Conservation (phyloP, 2,888 invertebrate species). For the Apotomis capreana region DNA sequence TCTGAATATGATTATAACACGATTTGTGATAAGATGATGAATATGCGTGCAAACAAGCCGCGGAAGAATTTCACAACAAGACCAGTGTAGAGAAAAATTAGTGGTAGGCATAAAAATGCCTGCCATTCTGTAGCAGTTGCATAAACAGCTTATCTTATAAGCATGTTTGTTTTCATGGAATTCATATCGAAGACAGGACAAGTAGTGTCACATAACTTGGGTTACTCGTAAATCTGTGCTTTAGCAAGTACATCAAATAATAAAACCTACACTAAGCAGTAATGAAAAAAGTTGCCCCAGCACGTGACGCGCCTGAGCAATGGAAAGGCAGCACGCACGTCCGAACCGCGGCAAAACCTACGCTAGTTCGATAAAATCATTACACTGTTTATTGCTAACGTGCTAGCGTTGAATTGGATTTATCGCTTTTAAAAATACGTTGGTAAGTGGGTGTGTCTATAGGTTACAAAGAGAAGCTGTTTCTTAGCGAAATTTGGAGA, state of each 20-base stretch:
- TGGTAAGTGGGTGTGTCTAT: background rate
- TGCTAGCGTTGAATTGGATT: constrained; percentile 17
- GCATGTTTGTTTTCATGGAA: background rate
- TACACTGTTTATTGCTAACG: constrained; percentile 17
- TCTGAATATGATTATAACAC: too few relatives aligned
- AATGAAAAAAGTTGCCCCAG: constrained; percentile 34
- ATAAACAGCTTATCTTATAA: too few relatives aligned
- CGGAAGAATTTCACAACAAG: too few relatives aligned
- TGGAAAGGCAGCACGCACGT: constrained; percentile 12
- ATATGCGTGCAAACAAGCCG: too few relatives aligned
- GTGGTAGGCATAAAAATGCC: too few relatives aligned
- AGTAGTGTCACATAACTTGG: too few relatives aligned
- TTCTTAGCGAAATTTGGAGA: too few relatives aligned
- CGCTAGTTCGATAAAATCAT: constrained; percentile 37
- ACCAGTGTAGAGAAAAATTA: too few relatives aligned
- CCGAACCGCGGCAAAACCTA: constrained; percentile 13
- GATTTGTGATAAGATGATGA: too few relatives aligned
- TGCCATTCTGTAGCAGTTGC: too few relatives aligned
- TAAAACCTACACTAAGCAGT: constrained; percentile 21
- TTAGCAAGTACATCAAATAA: constrained; percentile 3
- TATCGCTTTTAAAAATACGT: constrained; percentile 21
- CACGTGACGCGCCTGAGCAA: constrained; percentile 17
- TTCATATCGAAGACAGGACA: too few relatives aligned
- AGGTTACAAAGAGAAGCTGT: background rate
- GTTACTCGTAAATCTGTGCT: constrained; percentile 15